Conservation (phyloP, 2,888 invertebrate genomes). For the Germaria angustata region DNA sequence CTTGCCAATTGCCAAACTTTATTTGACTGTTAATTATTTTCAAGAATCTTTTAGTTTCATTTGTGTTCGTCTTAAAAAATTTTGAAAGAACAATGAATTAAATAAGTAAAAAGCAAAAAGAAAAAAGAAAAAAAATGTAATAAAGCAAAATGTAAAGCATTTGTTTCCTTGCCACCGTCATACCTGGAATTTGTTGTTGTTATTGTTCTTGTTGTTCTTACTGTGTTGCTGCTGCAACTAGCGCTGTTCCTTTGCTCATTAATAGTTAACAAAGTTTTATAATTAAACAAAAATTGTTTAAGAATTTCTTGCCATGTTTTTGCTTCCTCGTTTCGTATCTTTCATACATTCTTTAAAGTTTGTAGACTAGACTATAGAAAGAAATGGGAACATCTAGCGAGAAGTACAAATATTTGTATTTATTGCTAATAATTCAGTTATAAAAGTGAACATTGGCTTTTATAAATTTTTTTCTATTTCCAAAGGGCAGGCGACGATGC, state of each 20-base stretch:
- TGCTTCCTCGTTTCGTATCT: not conserved
- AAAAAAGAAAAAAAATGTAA: not conserved
- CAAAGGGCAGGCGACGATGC: no score
- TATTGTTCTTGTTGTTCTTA: no score
- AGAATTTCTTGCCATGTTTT: slow-evolving; percentile 43
- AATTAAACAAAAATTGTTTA: slow-evolving; percentile 66
- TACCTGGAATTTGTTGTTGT: slow-evolving; percentile 11
- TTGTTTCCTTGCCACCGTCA: slow-evolving; percentile 3
- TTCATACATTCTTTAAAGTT: not conserved
- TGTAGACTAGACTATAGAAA: not conserved
- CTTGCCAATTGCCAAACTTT: slow-evolving; percentile 26
- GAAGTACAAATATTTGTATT: no score
- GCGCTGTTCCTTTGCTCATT: slow-evolving; percentile 52
- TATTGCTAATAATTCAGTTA: no score
- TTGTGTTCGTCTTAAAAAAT: slow-evolving; percentile 32
- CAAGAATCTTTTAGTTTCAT: slow-evolving; percentile 41
- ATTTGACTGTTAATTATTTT: slow-evolving; percentile 59
- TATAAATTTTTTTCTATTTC: no score
- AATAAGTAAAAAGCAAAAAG: not conserved
- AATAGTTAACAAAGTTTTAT: slow-evolving; percentile 65
- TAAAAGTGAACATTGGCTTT: no score
- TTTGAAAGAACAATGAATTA: not conserved
- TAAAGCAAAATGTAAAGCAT: not conserved
- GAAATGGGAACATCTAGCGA: no score
- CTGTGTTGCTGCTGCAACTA: not conserved